These are phyloP conservation scores for Astreopora myriophthalma DNA, from an alignment of 64 coral and sea anemone genomes.

Conservation along the genomic window DNA sequence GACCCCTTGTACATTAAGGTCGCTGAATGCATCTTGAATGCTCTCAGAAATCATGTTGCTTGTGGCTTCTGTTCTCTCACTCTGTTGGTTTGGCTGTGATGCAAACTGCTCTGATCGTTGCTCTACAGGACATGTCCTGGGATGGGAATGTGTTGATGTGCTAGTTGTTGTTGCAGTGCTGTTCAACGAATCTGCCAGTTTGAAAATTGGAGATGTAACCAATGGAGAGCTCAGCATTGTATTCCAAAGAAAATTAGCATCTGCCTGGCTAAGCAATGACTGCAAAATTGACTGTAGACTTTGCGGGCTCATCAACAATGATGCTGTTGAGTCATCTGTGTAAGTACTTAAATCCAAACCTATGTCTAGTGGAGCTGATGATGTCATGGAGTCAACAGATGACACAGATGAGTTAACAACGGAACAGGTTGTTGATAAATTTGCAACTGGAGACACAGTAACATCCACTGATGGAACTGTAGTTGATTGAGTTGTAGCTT, in stretches of 20 bases:
- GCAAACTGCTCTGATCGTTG: background rate
- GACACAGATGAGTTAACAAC: background rate
- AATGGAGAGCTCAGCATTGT: slow-evolving; percentile 20
- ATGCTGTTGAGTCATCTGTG: background rate
- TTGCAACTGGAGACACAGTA: background rate
- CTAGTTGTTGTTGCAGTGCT: slow-evolving; percentile 18
- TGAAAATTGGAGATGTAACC: slow-evolving; percentile 12
- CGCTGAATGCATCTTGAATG: slow-evolving; percentile 30
- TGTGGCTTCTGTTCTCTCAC: background rate
- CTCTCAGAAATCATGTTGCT: background rate
- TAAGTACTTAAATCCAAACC: background rate
- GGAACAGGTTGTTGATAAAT: background rate
- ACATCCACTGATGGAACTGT: background rate
- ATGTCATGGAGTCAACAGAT: background rate
- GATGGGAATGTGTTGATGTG: background rate
- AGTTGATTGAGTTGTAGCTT: background rate
- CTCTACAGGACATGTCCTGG: background rate
- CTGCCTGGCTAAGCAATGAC: slow-evolving; percentile 2
- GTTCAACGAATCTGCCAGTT: slow-evolving; percentile 32
- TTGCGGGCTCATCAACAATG: background rate
- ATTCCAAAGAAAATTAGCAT: slow-evolving; percentile 24
- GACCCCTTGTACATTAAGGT: slow-evolving; percentile 22
- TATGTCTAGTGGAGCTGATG: slow-evolving; percentile 21
- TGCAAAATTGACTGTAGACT: slow-evolving; percentile 30
- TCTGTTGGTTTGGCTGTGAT: background rate